These are phyloP conservation scores for Teleopsis dalmanni DNA, from an alignment of 1,140 invertebrate species.

Conservation along the genomic window DNA sequence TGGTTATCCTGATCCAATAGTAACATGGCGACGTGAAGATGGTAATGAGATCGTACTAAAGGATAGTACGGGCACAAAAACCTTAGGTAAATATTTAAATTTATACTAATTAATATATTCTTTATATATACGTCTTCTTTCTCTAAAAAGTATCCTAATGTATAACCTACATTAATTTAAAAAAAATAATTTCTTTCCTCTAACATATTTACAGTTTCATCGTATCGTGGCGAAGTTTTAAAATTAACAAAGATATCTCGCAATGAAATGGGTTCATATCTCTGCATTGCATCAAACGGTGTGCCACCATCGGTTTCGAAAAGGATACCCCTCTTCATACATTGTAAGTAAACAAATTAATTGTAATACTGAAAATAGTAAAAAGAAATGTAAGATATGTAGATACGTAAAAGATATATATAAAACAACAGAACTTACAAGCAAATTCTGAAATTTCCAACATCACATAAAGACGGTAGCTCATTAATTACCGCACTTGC, in stretches of 20 bases:
- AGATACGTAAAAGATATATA: no score
- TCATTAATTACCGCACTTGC: no score
- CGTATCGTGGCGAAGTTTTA: slow-evolving; percentile 63
- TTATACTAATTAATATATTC: not conserved
- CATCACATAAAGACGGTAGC: no score
- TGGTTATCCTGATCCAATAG: slow-evolving; percentile 74
- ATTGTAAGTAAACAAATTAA: slow-evolving; percentile 61
- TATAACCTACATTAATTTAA: no score
- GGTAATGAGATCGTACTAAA: slow-evolving; percentile 70
- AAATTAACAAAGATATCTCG: slow-evolving; percentile 72
- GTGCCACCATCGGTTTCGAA: slow-evolving; percentile 75
- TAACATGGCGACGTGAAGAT: slow-evolving; percentile 82
- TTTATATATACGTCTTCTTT: not conserved
- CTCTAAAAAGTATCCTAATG: not conserved
- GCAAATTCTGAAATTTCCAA: no score
- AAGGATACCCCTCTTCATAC: slow-evolving; percentile 71
- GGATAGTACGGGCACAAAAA: slow-evolving; percentile 54
- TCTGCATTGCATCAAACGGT: slow-evolving; percentile 77
- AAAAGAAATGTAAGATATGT: no score
- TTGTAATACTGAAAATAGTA: not conserved
- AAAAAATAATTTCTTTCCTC: not conserved
- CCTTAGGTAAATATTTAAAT: slow-evolving; percentile 11
- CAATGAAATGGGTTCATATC: slow-evolving; percentile 81
- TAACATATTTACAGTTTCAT: slow-evolving; percentile 49
- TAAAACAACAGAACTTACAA: no score